Base-by-base conservation (phyloP, 1,140 invertebrate genomes). In the Acromyrmex charruanus region DNA sequence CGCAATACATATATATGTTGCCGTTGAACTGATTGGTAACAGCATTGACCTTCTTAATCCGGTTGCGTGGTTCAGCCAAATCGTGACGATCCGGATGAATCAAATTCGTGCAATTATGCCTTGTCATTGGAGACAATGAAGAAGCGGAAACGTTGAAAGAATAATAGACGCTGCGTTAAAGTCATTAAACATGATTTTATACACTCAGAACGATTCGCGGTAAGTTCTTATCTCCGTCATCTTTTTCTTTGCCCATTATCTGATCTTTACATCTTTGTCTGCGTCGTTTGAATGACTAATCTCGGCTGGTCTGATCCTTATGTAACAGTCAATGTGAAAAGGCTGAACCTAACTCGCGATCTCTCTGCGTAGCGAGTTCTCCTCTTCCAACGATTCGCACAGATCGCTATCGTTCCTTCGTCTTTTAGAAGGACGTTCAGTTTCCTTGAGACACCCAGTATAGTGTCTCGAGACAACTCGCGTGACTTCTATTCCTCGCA, bases 31-130 rank as follows among this genome's bases (percentile, higher is more conserved):
- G 65, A 59, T 12, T 77, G 51, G 63, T 85, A 91, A 92, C 87
- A 89, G 53, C 88, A 84, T 86, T 92, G 92, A 93, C 91, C 92
- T 92, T 93, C 87, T 92, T 92, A 71, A 93, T 92, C 88, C 31
- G 58, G 66, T 88, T 87, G 92, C 89, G 89, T 89, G 63, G 18
- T 61, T 85, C 61, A 82, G 14, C 28, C 28, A 63, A 80, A 80
- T 80, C 44, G 14, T 25, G 25, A 25, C 25, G 35, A 39, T 21
- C 35, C 63, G 21, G 53, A 71, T 49, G 66, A 71, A 44, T 69
- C 63, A 81, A 16, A 81, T 81, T 28, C 51, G 51, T 14, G 25
- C 79, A 81, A 81, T 81, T 81, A 71, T 71, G 51, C 35, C 16
- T 44, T 31, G 79, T 71, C 79, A 69, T n/a, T 18, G 55, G n/a